Percentiles rank a stretch among this genome's conserved stretches.
These are phyloP conservation scores for Metellina segmentata DNA, from an alignment of 2,888 invertebrate species.

Conservation along the genomic window DNA sequence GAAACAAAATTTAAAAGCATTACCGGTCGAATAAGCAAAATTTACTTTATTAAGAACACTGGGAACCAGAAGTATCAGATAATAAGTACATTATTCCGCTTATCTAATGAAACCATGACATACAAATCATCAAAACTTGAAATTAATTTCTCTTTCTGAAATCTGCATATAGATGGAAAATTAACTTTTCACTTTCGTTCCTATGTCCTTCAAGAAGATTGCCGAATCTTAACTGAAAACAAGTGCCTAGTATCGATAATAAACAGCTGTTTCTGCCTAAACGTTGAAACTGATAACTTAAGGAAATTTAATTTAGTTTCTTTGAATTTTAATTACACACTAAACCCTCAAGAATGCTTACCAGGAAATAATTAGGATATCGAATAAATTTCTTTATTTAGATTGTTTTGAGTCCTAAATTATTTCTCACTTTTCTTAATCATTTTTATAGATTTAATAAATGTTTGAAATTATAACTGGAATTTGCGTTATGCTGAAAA, in stretches of 20 bases:
- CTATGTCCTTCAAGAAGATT: slow-evolving; percentile 25
- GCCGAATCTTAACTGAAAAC: slow-evolving; percentile 53
- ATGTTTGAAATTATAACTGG: background rate
- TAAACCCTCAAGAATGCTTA: slow-evolving; percentile 32
- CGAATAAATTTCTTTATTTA: slow-evolving; percentile 38
- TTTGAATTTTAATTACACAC: slow-evolving; percentile 44
- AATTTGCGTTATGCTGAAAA: background rate
- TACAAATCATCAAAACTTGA: slow-evolving; percentile 53
- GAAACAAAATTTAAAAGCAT: background rate
- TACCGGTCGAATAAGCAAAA: background rate
- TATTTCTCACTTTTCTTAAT: slow-evolving; percentile 29
- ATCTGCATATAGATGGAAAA: slow-evolving; percentile 68
- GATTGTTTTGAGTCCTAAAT: slow-evolving; percentile 11
- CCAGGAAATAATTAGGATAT: slow-evolving; percentile 28
- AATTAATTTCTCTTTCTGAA: slow-evolving; percentile 58
- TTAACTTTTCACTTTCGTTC: slow-evolving; percentile 48
- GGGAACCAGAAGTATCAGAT: background rate
- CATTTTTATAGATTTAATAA: background rate
- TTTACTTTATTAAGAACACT: background rate
- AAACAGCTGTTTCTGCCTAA: slow-evolving; percentile 54
- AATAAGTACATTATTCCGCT: slow-evolving; percentile 34
- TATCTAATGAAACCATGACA: slow-evolving; percentile 57
- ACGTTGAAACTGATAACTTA: slow-evolving; percentile 35
- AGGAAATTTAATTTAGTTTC: slow-evolving; percentile 52
- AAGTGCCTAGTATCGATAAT: slow-evolving; percentile 48